phyloP scores from a whole-genome alignment of 2,113 vertebrate genomes.

The Serilophus lunatus region DNA sequence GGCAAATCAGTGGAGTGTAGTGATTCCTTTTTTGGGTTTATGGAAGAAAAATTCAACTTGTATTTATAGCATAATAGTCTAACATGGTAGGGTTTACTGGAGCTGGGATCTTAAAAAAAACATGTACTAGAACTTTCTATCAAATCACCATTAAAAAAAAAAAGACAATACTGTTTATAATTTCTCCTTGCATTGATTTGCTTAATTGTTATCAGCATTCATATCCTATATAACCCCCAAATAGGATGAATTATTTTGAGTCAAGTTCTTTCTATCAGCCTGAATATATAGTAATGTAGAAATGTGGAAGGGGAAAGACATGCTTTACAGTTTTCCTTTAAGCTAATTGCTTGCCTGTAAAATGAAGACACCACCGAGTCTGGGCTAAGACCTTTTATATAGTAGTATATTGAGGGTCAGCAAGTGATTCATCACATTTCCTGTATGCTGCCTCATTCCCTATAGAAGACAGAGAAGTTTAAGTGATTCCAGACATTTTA shows the following conservation, averaged over 20 bases:
- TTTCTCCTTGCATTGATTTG: neutral
- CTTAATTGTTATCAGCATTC: neutral
- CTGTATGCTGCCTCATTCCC: neutral
- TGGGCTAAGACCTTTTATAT: conserved; percentile 5
- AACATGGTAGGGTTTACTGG: neutral
- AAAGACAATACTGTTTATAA: neutral
- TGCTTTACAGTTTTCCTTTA: conserved; percentile 57
- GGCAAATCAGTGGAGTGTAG: neutral
- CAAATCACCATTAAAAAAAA: neutral
- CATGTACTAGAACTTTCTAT: neutral
- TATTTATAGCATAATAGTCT: neutral
- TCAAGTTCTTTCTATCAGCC: neutral
- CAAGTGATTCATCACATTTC: conserved; percentile 45
- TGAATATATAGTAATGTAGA: conserved; percentile 5
- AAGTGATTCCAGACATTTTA: neutral
- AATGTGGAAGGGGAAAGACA: conserved; percentile 33
- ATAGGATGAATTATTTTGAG: conserved; percentile 11
- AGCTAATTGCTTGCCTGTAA: conserved; percentile 53
- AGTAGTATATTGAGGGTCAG: neutral
- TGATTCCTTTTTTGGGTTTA: neutral
- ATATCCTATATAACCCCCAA: neutral
- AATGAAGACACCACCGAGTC: conserved; percentile 42
- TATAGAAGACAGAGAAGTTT: neutral
- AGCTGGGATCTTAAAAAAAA: neutral
- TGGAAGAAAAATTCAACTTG: neutral